phyloP scores from a whole-genome alignment of 2,797 vertebrate genomes.

The Propithecus perrieri region DNA sequence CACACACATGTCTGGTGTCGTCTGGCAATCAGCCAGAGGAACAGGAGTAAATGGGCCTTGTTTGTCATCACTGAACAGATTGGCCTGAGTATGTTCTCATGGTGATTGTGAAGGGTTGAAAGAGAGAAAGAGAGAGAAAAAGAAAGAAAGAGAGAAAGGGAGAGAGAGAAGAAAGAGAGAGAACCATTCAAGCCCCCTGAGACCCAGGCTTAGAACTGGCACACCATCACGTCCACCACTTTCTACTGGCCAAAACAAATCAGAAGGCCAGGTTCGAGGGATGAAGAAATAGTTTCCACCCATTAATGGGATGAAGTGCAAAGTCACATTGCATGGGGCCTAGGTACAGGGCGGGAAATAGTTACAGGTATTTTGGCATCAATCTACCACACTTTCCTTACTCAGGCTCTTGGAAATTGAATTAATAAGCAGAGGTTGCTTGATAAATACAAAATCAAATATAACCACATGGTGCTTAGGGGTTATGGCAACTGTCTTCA shows the following conservation, averaged over 20 bases:
- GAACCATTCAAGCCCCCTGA: not conserved
- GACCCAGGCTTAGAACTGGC: not conserved
- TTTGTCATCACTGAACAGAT: not conserved
- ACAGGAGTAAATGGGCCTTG: not conserved
- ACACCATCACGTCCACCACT: not conserved
- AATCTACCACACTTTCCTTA: not conserved
- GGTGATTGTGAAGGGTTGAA: not conserved
- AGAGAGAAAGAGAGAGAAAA: not conserved
- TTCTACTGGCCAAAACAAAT: not conserved
- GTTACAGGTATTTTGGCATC: not conserved
- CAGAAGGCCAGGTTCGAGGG: not conserved
- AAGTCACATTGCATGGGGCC: not conserved
- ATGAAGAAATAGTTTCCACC: not conserved
- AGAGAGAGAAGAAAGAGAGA: no score
- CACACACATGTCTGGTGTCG: not conserved
- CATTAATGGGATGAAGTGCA: not conserved
- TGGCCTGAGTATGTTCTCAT: not conserved
- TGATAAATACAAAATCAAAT: slow-evolving; percentile 36
- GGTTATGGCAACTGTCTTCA: slow-evolving; percentile 24
- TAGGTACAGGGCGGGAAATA: not conserved
- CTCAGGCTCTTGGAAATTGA: slow-evolving; percentile 23
- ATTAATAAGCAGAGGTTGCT: slow-evolving; percentile 30
- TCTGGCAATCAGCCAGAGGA: not conserved
- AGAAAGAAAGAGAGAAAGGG: no score
- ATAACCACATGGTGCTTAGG: not conserved